A percentile compares a stretch with the other conserved stretches of the same genome.
Conservation (phyloP, 2,888 invertebrate species). For the Anaspis maculata region DNA sequence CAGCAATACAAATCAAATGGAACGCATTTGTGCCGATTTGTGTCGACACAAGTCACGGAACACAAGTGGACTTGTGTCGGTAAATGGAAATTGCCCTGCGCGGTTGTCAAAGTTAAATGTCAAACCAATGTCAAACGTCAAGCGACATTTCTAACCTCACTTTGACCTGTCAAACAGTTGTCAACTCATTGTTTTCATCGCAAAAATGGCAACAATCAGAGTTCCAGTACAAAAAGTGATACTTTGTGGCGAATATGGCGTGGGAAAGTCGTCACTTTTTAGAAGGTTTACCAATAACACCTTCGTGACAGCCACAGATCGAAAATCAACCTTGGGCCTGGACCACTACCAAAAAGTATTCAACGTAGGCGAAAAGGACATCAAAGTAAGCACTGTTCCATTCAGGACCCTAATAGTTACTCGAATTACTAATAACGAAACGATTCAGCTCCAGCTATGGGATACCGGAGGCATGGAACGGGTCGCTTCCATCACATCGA, state of each 20-base stretch:
- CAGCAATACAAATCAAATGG: too few relatives aligned
- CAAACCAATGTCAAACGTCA: too few relatives aligned
- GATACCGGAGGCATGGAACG: conserved; percentile 97
- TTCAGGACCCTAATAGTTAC: too few relatives aligned
- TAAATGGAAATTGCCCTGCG: too few relatives aligned
- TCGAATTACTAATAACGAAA: background rate
- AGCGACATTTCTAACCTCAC: too few relatives aligned
- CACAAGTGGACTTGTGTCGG: too few relatives aligned
- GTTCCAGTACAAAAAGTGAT: conserved; percentile 87
- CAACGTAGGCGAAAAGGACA: conserved; percentile 63
- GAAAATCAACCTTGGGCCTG: conserved; percentile 81
- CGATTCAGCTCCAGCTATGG: conserved; percentile 78
- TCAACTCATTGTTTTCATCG: too few relatives aligned
- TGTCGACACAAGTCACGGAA: too few relatives aligned
- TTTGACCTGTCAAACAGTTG: too few relatives aligned
- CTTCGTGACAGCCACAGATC: conserved; percentile 74
- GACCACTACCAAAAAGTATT: conserved; percentile 85
- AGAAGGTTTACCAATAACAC: conserved; percentile 83
- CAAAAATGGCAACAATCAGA: conserved; percentile 70
- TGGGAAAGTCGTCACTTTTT: conserved; percentile 90
- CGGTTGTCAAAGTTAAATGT: too few relatives aligned
- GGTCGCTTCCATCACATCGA: conserved; percentile 89
- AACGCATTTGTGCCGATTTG: too few relatives aligned
- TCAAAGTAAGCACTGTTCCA: conserved; percentile 54
- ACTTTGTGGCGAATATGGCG: conserved; percentile 91